These are phyloP conservation scores for Drosophila hydei DNA, from an alignment of 1,140 invertebrate species.

Conservation along the genomic window DNA sequence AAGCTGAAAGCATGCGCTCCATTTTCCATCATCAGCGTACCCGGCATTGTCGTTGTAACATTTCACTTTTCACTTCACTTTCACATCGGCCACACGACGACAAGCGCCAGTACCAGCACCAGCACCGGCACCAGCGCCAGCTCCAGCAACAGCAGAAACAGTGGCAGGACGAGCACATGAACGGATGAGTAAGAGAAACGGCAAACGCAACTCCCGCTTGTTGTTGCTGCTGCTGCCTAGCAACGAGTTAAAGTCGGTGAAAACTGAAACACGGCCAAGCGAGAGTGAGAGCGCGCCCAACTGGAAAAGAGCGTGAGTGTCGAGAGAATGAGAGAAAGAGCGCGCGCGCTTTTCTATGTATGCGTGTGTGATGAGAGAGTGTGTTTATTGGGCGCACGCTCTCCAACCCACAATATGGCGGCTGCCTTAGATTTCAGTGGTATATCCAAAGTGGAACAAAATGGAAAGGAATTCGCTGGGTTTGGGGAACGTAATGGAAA, in stretches of 20 bases:
- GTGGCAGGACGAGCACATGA: slow-evolving; percentile 32
- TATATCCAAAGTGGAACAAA: slow-evolving; percentile 72
- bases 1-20: slow-evolving; percentile 46
- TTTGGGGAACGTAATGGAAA: slow-evolving; percentile 64
- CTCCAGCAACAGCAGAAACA: slow-evolving; percentile 23
- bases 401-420: slow-evolving; percentile 49
- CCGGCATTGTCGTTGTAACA: slow-evolving; percentile 70
- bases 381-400: slow-evolving; percentile 13
- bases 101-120: slow-evolving; percentile 44
- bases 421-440: slow-evolving; percentile 50
- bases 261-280: slow-evolving; percentile 72
- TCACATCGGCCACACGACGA: slow-evolving; percentile 67
- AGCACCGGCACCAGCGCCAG: slow-evolving; percentile 17
- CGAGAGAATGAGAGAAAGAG: slow-evolving; percentile 32
- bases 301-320: slow-evolving; percentile 15
- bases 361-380: slow-evolving; percentile 12
- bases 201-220: slow-evolving; percentile 5
- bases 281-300: slow-evolving; percentile 64
- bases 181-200: slow-evolving; percentile 32
- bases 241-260: slow-evolving; percentile 79
- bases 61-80: slow-evolving; percentile 83
- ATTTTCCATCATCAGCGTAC: slow-evolving; percentile 47
- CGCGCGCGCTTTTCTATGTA: slow-evolving; percentile 1
- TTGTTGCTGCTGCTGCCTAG: slow-evolving; percentile 47
- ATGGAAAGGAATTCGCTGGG: slow-evolving; percentile 73